These are phyloP conservation scores for Myotis yumanensis DNA, from an alignment of 2,113 vertebrate species.

Conservation along the genomic window DNA sequence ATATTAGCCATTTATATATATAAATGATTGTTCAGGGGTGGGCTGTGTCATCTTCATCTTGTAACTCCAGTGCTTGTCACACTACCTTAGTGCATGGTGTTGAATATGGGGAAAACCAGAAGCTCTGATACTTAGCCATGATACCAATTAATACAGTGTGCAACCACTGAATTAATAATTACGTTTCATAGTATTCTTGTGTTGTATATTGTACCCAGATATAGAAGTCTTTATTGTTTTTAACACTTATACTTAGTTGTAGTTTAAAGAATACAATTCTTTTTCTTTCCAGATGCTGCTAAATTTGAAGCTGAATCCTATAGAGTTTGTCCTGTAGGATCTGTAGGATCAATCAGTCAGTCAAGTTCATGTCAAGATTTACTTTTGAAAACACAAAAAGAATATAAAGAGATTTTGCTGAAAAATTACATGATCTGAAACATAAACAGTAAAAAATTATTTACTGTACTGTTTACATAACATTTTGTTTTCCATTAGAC, in stretches of 20 bases:
- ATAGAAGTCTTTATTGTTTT: not conserved
- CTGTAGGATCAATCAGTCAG: conserved; percentile 76
- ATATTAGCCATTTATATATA: too few species aligned
- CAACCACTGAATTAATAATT: not conserved
- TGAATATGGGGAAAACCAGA: not conserved
- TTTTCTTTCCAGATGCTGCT: not conserved
- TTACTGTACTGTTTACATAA: not conserved
- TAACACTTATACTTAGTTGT: not conserved
- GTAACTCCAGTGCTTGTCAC: not conserved
- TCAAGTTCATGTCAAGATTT: conserved; percentile 84
- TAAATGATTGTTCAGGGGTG: not conserved
- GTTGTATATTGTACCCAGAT: not conserved
- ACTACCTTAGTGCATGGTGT: not conserved
- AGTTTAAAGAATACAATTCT: not conserved
- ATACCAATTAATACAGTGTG: not conserved
- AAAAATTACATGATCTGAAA: conserved; percentile 52
- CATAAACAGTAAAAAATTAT: not conserved
- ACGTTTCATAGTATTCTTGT: not conserved
- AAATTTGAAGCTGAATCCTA: conserved; percentile 55
- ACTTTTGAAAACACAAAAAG: conserved; percentile 83
- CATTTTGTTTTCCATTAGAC: not conserved
- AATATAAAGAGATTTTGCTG: conserved; percentile 84
- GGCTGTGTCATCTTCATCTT: not conserved
- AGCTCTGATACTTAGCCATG: not conserved
- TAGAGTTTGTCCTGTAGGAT: conserved; percentile 76